Conservation (phyloP, 2,113 vertebrate species). For the Leuciscus idus region DNA sequence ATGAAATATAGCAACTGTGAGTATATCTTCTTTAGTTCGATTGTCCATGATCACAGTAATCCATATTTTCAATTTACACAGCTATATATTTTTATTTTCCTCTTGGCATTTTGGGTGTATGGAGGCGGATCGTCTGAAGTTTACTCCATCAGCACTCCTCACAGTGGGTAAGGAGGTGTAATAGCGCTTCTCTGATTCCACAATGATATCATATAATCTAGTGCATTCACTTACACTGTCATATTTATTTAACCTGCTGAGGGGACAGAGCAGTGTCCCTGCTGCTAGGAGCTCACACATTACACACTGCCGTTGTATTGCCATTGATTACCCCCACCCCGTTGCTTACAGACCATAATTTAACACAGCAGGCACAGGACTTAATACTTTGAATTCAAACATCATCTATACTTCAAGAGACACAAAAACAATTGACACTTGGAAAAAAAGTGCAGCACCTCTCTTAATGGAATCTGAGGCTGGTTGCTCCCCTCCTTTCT, state of each 20-base stretch:
- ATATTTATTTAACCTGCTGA: constrained; percentile 99
- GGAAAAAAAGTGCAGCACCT: constrained; percentile 75
- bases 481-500: constrained; percentile 70
- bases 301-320: constrained; percentile 89
- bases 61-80: constrained; percentile 25
- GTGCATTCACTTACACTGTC: constrained; percentile 88
- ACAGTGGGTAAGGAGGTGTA: constrained; percentile 78
- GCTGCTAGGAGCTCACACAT: constrained; percentile 91
- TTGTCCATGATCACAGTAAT: background rate
- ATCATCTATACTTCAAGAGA: constrained; percentile 81
- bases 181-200: constrained; percentile 81
- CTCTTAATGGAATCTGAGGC: constrained; percentile 76
- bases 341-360: constrained; percentile 92
- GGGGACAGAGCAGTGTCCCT: constrained; percentile 85
- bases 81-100: background rate
- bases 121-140: constrained; percentile 63
- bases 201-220: constrained; percentile 93
- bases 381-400: constrained; percentile 81
- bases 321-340: constrained; percentile 96
- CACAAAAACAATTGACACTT: constrained; percentile 80
- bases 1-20: constrained; percentile 11
- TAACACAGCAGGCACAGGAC: constrained; percentile 92
- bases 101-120: constrained; percentile 34
- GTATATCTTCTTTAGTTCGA: background rate
- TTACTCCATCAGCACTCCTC: constrained; percentile 79